Evolutionary conservation across 1,140 invertebrate species (phyloP), one percentile per base, ranked within the genome.

Genomic region (Oncopeltus fasciatus): DNA sequence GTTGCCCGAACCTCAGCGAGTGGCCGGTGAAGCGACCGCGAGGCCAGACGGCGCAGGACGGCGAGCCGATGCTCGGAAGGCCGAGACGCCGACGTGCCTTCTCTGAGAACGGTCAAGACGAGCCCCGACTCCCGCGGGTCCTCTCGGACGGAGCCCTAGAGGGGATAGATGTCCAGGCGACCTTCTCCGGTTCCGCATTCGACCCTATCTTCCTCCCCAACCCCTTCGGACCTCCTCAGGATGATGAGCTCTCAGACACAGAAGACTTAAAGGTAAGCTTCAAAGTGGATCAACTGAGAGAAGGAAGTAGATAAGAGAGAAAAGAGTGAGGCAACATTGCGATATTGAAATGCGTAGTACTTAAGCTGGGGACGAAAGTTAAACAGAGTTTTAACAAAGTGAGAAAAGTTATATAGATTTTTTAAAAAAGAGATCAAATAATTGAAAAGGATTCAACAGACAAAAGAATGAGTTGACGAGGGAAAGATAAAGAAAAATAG

Each of bases 81-180:
- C 59, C 33, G 1, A 14, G 27, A 8, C 53, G 46, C 20, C 24
- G 69, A 27, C 61, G 61, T 29, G 69, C 62, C 8, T 28, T 65
- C 24, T 64, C 65, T 2, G 68, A 70, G 47, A 67, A 66, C 49
- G 61, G 65, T 26, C 63, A 63, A 33, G n/a, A n/a, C n/a, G 62
- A 62, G 11, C 63, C 63, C 14, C 29, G 26, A 1, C 74, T 84
- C 44, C 73, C 77, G n/a, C 74, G 81, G 27, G 81, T 83, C 27
- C 80, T 83, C 59, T 88, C 85, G 3, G 86, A 88, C 68, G 85
- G 83, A 0, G 86, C 89, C 71, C 72, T 89, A 16, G 78, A 84
- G 66, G 78, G 82, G 26, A 87, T 89, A 61, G 86, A 90, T 67
- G 83, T 84, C 67, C 81, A 82, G 60, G 83, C 82, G 61, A 89